Evolutionary conservation across 1,140 invertebrate species (phyloP).

Genomic region (Riptortus pedestris): DNA sequence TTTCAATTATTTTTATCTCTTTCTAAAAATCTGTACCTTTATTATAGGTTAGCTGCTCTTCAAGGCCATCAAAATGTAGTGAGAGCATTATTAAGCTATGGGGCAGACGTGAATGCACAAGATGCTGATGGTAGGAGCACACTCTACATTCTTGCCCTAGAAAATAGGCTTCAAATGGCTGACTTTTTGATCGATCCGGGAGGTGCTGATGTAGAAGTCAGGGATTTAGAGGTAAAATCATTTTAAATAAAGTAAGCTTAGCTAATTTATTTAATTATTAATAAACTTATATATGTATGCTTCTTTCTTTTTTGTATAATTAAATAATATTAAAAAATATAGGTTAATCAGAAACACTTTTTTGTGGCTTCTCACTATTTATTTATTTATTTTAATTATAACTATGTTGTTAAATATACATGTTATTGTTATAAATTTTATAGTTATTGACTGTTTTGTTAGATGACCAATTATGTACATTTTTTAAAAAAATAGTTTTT

Average conservation of each 20-base stretch:
- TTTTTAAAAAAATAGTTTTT: too few relatives aligned
- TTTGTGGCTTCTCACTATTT: too few relatives aligned
- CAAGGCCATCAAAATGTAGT: constrained; percentile 80
- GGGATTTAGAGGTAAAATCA: constrained; percentile 62
- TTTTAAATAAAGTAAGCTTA: neutral
- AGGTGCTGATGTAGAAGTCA: constrained; percentile 70
- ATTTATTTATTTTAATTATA: too few relatives aligned
- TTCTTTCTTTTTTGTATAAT: neutral
- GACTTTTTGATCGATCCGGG: constrained; percentile 68
- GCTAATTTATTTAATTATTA: neutral
- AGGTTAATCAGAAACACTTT: too few relatives aligned
- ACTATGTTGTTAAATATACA: too few relatives aligned
- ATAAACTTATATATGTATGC: neutral
- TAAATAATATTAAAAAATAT: neutral
- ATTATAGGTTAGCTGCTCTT: constrained; percentile 59
- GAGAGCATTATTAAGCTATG: constrained; percentile 55
- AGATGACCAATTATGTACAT: too few relatives aligned
- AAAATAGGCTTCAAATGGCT: constrained; percentile 77
- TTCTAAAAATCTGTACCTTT: too few relatives aligned
- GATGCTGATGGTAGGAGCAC: constrained; percentile 88
- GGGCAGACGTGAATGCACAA: constrained; percentile 78
- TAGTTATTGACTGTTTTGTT: too few relatives aligned
- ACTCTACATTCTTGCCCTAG: constrained; percentile 80
- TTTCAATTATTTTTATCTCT: too few relatives aligned
- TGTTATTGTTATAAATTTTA: too few relatives aligned